Base-by-base conservation (phyloP, 2,113 vertebrate species). In the Cyanistes caeruleus region DNA sequence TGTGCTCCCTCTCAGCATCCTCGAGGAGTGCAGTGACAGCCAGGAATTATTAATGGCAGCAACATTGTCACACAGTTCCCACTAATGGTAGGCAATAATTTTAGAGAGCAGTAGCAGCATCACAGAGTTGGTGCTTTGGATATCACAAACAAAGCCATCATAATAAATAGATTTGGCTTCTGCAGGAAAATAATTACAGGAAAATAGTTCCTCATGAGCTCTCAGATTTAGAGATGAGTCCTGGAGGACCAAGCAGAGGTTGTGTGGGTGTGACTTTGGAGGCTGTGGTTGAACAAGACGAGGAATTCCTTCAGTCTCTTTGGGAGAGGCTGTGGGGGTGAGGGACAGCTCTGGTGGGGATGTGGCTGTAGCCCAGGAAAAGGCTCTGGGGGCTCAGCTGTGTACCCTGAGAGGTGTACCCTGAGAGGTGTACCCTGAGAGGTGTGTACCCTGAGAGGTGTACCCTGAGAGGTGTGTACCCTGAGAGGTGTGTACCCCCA, bases 1-100 rank as follows among this genome's bases (percentile, higher is more conserved):
- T 63, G 68, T n/a, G 13, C 59, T 88, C 56, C 13, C 51, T 56
- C 51, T 72, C 52, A 69, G 91, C 41, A 28, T 83, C 7, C 5
- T 74, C 83, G 83, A 84, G 93, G 86, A 95, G 90, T 85, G 89
- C 92, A 87, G 15, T 81, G 95, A 90, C 92, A 93, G 88, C 58
- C 58, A 87, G 62, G 80, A 89, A 81, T 95, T 97, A 96, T 87
- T 96, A 95, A 96, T 80, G 84, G 87, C 77, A 95, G 58, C 91
- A 91, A 79, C 53, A 12, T 73, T 73, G 74, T 92, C 27, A 21
- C 62, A 53, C 58, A 89, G 58, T 95, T 84, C 37, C 65, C 49
- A 49, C 77, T 95, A 95, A 96, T 82, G 58, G 69, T 23, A 49
- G 77, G 89, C 79, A 94, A 75, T 94, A 74, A 96, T 95, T 87